Percentiles rank a stretch among this genome's conserved stretches.
These are phyloP conservation scores for Trochalopteron elliotii DNA, from an alignment of 2,113 vertebrate species.

Conservation along the genomic window DNA sequence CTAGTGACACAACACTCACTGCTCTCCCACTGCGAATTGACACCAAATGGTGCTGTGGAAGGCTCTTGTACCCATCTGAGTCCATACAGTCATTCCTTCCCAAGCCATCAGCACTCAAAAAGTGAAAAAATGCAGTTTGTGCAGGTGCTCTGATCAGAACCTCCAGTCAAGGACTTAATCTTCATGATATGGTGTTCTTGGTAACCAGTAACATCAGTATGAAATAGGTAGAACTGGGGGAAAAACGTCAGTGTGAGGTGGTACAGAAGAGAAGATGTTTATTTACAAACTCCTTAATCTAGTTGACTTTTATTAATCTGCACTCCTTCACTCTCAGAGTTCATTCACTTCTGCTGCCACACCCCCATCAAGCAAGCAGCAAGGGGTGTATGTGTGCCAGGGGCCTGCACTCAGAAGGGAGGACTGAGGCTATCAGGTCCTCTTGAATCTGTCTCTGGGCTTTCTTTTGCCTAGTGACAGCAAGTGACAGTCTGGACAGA, in stretches of 20 bases:
- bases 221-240: neutral
- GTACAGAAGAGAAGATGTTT: neutral
- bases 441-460: neutral
- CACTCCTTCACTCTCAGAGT: neutral
- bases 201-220: neutral
- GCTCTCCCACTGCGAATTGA: neutral
- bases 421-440: neutral
- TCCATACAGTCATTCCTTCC: neutral
- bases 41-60: neutral
- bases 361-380: rapidly evolving
- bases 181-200: neutral
- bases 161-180: neutral
- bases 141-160: neutral
- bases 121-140: neutral
- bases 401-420: neutral
- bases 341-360: neutral
- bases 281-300: neutral
- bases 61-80: neutral
- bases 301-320: neutral
- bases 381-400: neutral
- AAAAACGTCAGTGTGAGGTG: neutral
- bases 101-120: neutral
- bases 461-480: neutral
- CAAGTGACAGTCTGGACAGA: neutral
- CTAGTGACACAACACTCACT: neutral